phyloP scores from a whole-genome alignment of 2,797 vertebrate species.

The Pristis pectinata region DNA sequence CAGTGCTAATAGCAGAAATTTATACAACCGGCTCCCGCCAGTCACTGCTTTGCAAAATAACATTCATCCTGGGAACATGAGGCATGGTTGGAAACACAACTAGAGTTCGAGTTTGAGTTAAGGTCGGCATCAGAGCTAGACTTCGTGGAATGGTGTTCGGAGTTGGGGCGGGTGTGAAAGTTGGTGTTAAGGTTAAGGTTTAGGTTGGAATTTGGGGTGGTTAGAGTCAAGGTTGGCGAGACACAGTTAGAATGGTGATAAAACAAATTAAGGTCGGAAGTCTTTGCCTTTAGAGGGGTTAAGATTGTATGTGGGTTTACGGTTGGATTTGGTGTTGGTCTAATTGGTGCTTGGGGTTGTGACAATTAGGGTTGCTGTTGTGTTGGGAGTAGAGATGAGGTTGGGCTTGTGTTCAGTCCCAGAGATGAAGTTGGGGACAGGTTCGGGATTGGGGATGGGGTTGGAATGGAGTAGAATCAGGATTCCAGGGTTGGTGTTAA shows the following conservation, averaged over 20 bases:
- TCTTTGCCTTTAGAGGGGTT: too few species aligned
- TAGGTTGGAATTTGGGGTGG: neutral
- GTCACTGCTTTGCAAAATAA: neutral
- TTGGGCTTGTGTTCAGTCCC: neutral
- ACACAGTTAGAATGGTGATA: too few species aligned
- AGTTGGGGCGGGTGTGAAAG: neutral
- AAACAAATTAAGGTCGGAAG: too few species aligned
- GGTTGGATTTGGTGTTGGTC: neutral
- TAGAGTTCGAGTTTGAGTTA: neutral
- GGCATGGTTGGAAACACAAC: too few species aligned
- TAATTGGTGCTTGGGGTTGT: neutral
- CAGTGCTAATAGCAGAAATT: neutral
- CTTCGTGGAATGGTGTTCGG: neutral
- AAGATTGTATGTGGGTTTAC: too few species aligned
- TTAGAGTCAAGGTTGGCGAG: too few species aligned
- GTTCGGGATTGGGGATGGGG: too few species aligned
- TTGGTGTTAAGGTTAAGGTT: neutral
- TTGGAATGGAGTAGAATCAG: too few species aligned
- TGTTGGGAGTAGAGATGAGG: neutral
- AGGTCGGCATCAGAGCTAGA: neutral
- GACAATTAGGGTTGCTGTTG: neutral
- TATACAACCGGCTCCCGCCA: neutral
- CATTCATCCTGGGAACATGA: neutral
- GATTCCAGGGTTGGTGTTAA: too few species aligned
- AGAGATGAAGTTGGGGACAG: neutral